Percentiles rank a stretch among this genome's conserved stretches.
Evolutionary conservation across 2,797 vertebrate species (phyloP).

Genomic region (Helostoma temminkii): DNA sequence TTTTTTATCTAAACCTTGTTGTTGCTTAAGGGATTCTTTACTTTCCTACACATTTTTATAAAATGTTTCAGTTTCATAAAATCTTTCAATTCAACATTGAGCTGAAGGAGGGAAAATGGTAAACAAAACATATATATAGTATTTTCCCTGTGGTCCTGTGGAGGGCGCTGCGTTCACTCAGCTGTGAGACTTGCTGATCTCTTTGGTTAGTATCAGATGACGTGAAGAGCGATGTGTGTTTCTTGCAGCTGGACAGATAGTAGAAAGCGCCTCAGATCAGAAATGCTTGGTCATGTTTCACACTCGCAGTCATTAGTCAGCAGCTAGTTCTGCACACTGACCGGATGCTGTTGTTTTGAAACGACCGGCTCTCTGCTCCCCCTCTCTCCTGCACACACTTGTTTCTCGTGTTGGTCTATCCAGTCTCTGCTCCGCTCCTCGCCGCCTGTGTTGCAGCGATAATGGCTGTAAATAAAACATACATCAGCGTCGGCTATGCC

Average conservation of each 20-base stretch:
- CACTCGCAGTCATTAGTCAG: conserved; percentile 31
- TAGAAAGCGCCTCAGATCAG: background rate
- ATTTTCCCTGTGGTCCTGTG: background rate
- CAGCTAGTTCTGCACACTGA: conserved; percentile 17
- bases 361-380: background rate
- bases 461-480: conserved; percentile 82
- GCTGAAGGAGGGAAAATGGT: too few relatives aligned
- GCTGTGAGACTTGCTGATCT: background rate
- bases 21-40: too few relatives aligned
- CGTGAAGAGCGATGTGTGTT: conserved; percentile 4
- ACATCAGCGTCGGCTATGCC: conserved; percentile 86
- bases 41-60: too few relatives aligned
- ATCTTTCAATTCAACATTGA: too few relatives aligned
- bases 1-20: too few relatives aligned
- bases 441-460: background rate
- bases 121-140: too few relatives aligned
- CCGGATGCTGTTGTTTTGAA: conserved; percentile 61
- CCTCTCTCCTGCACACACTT: background rate
- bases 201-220: conserved; percentile 15
- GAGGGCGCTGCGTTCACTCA: conserved; percentile 46
- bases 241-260: conserved; percentile 6
- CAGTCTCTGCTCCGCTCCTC: background rate
- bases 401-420: too few relatives aligned
- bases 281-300: conserved; percentile 53
- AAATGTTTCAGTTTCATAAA: accelerated